Conservation (phyloP, 2,113 vertebrate genomes). For the Pogonocichla stellata region DNA sequence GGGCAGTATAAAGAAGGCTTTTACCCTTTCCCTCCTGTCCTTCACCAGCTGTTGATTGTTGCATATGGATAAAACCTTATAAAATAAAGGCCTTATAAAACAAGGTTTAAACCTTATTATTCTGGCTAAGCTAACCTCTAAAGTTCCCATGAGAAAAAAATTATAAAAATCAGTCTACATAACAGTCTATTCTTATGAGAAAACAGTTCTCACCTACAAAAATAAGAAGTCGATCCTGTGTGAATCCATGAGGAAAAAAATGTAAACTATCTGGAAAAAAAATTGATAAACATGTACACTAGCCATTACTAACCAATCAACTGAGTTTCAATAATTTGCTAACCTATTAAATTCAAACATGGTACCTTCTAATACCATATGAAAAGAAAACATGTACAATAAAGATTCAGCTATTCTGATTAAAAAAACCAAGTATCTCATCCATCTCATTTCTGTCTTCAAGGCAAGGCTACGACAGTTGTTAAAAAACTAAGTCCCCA, state of each 20-base stretch:
- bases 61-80: not conserved
- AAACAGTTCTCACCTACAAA: not conserved
- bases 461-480: not conserved
- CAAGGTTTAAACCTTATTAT: not conserved
- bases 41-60: not conserved
- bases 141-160: not conserved
- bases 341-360: not conserved
- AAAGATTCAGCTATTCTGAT: rapidly evolving
- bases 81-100: not conserved
- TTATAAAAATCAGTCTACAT: not conserved
- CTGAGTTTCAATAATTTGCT: not conserved
- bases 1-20: not conserved
- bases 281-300: not conserved
- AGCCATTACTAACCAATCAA: not conserved
- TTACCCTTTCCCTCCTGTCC: not conserved
- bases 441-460: not conserved
- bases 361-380: not conserved
- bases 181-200: not conserved
- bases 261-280: not conserved
- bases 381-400: not conserved
- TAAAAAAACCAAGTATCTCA: not conserved
- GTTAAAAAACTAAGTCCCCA: not conserved
- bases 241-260: not conserved
- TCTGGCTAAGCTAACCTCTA: not conserved
- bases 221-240: not conserved